Conservation (phyloP, 2,113 vertebrate species). For the Dissostichus mawsoni region DNA sequence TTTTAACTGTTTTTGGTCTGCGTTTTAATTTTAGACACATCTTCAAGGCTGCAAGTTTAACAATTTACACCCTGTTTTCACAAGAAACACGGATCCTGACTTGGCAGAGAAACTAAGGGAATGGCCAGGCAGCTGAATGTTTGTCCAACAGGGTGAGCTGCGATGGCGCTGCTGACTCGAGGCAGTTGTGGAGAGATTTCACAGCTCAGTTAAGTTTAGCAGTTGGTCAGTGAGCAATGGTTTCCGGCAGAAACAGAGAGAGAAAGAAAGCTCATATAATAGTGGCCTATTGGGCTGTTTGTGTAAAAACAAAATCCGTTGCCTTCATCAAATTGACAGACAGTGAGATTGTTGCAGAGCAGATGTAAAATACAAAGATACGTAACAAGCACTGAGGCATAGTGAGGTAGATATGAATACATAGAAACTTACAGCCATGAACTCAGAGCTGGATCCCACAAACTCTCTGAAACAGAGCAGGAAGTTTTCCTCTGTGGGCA, state of each 20-base stretch:
- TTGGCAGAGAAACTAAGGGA: slow-evolving; percentile 17
- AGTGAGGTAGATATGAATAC: neutral
- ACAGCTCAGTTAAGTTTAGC: slow-evolving; percentile 40
- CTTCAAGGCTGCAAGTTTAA: slow-evolving; percentile 23
- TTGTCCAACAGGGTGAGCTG: slow-evolving; percentile 28
- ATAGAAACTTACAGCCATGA: slow-evolving; percentile 91
- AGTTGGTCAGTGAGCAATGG: slow-evolving; percentile 16
- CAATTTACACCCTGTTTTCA: slow-evolving; percentile 1
- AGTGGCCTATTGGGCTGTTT: neutral
- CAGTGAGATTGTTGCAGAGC: slow-evolving; percentile 7
- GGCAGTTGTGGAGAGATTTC: slow-evolving; percentile 22
- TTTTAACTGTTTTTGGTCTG: neutral
- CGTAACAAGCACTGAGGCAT: neutral
- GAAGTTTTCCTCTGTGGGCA: slow-evolving; percentile 98
- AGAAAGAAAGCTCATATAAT: neutral
- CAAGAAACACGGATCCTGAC: slow-evolving; percentile 9
- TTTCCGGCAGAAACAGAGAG: slow-evolving; percentile 2
- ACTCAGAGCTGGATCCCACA: slow-evolving; percentile 92
- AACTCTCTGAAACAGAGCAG: slow-evolving; percentile 96
- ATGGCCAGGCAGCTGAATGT: slow-evolving; percentile 13
- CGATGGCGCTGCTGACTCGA: slow-evolving; percentile 22
- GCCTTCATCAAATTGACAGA: neutral
- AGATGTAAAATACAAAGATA: slow-evolving; percentile 13
- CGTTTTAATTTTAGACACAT: neutral
- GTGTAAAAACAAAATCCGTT: neutral